Percentiles rank a stretch among this genome's conserved stretches.
phyloP scores from a whole-genome alignment of 2,888 invertebrate species.

The Machimus atricapillus region DNA sequence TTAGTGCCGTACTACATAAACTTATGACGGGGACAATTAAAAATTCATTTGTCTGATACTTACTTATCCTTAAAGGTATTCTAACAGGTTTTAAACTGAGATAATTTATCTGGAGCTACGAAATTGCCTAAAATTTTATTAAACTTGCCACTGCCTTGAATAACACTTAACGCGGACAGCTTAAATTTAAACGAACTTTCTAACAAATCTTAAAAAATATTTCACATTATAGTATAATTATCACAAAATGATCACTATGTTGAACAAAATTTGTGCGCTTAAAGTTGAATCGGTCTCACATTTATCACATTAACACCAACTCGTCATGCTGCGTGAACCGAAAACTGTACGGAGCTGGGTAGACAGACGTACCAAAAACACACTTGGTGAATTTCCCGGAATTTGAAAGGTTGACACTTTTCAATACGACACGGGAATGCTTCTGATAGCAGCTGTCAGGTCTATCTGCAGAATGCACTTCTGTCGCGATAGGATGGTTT shows the following conservation, averaged over 20 bases:
- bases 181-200: slow-evolving; percentile 1
- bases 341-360: not conserved
- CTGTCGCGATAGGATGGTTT: not conserved
- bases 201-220: slow-evolving; percentile 30
- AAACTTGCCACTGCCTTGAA: not conserved
- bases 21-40: not conserved
- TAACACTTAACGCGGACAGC: not conserved
- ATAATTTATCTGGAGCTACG: not conserved
- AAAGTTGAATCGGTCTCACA: slow-evolving; percentile 8
- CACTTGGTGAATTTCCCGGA: not conserved
- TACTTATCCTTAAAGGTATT: not conserved
- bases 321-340: not conserved
- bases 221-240: slow-evolving; percentile 33
- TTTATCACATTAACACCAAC: slow-evolving; percentile 29
- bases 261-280: slow-evolving; percentile 38
- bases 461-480: not conserved
- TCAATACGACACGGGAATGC: not conserved
- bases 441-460: slow-evolving; percentile 17
- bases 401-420: not conserved
- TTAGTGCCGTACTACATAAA: not conserved
- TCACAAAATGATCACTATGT: slow-evolving; percentile 34
- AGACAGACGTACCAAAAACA: not conserved
- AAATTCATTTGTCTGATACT: not conserved
- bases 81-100: not conserved
- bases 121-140: not conserved